Conservation (phyloP, 1,140 invertebrate species). For the Macrocentrus cingulum region DNA sequence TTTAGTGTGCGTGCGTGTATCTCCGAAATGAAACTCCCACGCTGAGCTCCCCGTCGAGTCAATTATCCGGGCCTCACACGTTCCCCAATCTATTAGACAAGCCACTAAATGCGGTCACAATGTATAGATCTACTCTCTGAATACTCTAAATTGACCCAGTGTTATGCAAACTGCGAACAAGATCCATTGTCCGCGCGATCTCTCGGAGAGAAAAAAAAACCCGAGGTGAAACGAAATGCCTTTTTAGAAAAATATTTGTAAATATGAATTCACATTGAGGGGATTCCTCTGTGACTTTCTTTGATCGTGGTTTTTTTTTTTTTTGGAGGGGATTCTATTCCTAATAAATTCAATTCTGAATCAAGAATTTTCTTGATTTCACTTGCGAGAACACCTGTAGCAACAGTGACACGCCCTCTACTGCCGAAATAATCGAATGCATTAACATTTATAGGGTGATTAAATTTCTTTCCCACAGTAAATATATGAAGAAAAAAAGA, state of each 20-base stretch:
- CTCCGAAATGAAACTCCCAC: constrained; percentile 12
- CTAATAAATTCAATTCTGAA: background rate
- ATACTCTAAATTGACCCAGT: constrained; percentile 13
- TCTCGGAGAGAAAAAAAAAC: too few relatives aligned
- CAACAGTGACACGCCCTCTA: background rate
- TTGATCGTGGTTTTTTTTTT: background rate
- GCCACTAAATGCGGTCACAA: background rate
- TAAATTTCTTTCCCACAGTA: constrained; percentile 1
- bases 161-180: constrained; percentile 16
- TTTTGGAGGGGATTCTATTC: background rate
- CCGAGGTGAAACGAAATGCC: constrained; percentile 7
- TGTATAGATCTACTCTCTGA: background rate
- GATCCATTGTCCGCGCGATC: constrained; percentile 8
- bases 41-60: constrained; percentile 6
- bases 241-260: background rate
- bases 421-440: too few relatives aligned
- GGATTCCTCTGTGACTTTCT: background rate
- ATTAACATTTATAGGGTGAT: too few relatives aligned
- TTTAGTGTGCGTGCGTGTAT: too few relatives aligned
- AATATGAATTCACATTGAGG: too few relatives aligned
- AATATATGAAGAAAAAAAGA: background rate
- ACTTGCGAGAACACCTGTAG: background rate
- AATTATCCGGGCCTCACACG: background rate
- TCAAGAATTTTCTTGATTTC: constrained; percentile 2
- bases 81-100: background rate